These are phyloP conservation scores for Cydia splendana DNA, from an alignment of 1,140 invertebrate species.

Conservation along the genomic window DNA sequence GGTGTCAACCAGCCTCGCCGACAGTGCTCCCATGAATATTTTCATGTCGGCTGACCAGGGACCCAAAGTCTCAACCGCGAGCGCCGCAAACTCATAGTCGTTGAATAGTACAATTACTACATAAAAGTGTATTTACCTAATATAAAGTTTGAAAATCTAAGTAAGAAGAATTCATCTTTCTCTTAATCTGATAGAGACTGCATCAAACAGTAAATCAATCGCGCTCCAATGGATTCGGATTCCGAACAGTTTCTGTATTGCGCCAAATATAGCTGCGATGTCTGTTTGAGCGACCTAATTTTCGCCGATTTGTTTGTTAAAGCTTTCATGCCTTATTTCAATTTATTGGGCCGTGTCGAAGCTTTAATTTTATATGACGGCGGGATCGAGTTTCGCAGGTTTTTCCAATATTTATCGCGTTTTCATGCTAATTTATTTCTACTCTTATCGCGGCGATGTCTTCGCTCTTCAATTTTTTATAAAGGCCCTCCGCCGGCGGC, in stretches of 20 bases:
- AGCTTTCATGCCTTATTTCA: slow-evolving; percentile 31
- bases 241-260: slow-evolving; percentile 1
- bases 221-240: neutral
- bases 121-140: too few species aligned
- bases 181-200: neutral
- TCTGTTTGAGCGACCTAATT: slow-evolving; percentile 30
- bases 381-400: slow-evolving; percentile 28
- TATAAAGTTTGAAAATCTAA: too few species aligned
- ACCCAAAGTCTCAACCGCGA: too few species aligned
- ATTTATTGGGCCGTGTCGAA: slow-evolving; percentile 25
- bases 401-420: slow-evolving; percentile 32
- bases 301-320: slow-evolving; percentile 29
- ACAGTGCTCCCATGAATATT: too few species aligned
- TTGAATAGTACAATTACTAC: too few species aligned
- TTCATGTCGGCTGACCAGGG: too few species aligned
- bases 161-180: too few species aligned
- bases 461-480: slow-evolving; percentile 33
- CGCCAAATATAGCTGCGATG: slow-evolving; percentile 20
- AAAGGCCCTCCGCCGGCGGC: slow-evolving; percentile 16
- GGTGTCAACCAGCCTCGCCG: too few species aligned
- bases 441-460: slow-evolving; percentile 27
- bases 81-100: too few species aligned
- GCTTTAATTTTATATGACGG: slow-evolving; percentile 31
- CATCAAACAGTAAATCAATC: slow-evolving; percentile 14
- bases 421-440: slow-evolving; percentile 31